Evolutionary conservation across 2,888 invertebrate species (phyloP).

Genomic region (Noctua janthina): DNA sequence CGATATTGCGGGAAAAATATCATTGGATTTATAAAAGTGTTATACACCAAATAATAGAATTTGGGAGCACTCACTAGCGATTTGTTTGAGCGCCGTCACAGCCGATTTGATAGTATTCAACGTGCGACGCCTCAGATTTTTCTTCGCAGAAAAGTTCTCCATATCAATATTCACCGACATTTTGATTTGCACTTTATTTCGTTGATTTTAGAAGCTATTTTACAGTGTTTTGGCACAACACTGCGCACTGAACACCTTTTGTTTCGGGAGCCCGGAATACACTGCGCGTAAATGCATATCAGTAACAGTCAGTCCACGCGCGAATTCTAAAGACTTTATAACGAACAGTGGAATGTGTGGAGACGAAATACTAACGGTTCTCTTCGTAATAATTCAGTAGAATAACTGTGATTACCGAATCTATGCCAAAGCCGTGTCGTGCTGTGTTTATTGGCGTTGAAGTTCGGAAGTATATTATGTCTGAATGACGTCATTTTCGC

Average conservation of each 20-base stretch:
- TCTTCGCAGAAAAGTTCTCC: constrained; percentile 86
- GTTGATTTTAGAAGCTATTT: constrained; percentile 53
- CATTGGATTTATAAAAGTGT: constrained; percentile 37
- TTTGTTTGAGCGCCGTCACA: constrained; percentile 86
- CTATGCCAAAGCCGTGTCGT: constrained; percentile 62
- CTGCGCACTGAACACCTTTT: constrained; percentile 79
- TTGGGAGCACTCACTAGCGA: constrained; percentile 85
- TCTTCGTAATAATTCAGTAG: constrained; percentile 56
- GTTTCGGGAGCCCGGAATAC: constrained; percentile 83
- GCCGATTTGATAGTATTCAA: constrained; percentile 87
- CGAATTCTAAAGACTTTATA: constrained; percentile 79
- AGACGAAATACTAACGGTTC: constrained; percentile 68
- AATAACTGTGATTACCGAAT: constrained; percentile 62
- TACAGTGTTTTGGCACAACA: constrained; percentile 54
- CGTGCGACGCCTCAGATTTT: constrained; percentile 86
- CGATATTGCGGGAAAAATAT: constrained; percentile 38
- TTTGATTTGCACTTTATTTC: constrained; percentile 68
- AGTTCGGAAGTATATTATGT: constrained; percentile 47
- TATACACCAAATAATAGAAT: constrained; percentile 62
- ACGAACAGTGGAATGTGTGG: constrained; percentile 77
- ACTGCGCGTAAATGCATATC: constrained; percentile 88
- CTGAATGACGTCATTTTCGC: constrained; percentile 44
- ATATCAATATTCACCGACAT: constrained; percentile 87
- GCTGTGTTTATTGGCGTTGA: constrained; percentile 62
- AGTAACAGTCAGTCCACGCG: constrained; percentile 80